Percentiles rank a stretch among this genome's conserved stretches.
These are phyloP conservation scores for Notodonta ziczac DNA, from an alignment of 2,888 invertebrate species.

Conservation along the genomic window DNA sequence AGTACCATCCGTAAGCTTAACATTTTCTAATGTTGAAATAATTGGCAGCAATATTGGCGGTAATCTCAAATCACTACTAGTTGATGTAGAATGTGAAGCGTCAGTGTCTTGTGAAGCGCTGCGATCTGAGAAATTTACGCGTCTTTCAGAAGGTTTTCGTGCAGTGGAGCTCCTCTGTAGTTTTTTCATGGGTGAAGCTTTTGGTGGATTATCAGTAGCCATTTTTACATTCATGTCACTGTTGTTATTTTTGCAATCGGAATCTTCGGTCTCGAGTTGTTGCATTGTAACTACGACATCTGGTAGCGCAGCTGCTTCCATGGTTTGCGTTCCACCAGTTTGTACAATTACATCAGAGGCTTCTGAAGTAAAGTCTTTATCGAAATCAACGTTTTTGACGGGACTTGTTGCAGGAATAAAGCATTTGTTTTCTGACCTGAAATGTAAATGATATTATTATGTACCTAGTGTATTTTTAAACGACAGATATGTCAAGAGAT, in stretches of 20 bases:
- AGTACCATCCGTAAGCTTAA: constrained; percentile 66
- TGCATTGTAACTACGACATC: constrained; percentile 64
- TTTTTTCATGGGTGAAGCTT: constrained; percentile 57
- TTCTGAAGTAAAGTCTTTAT: constrained; percentile 64
- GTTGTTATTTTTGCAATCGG: constrained; percentile 58
- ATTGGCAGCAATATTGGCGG: constrained; percentile 90
- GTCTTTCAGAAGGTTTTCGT: constrained; percentile 74
- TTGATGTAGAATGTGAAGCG: constrained; percentile 85
- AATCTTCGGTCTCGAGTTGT: constrained; percentile 62
- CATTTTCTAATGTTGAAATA: constrained; percentile 86
- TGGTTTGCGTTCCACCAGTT: constrained; percentile 45
- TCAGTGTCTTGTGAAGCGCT: constrained; percentile 86
- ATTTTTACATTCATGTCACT: constrained; percentile 55
- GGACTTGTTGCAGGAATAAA: constrained; percentile 64
- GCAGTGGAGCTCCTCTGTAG: constrained; percentile 78
- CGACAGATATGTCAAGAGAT: not conserved
- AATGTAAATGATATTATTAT: constrained; percentile 20
- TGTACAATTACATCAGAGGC: constrained; percentile 46
- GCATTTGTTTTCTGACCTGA: constrained; percentile 87
- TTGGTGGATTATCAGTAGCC: constrained; percentile 43
- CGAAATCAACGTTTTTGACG: constrained; percentile 59
- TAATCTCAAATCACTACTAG: constrained; percentile 86
- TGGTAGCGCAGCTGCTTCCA: constrained; percentile 56
- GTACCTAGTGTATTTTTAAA: not conserved
- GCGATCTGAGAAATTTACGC: constrained; percentile 81